Base-by-base conservation (phyloP, 2,888 invertebrate species). In the Tenthredo scrophulariae region DNA sequence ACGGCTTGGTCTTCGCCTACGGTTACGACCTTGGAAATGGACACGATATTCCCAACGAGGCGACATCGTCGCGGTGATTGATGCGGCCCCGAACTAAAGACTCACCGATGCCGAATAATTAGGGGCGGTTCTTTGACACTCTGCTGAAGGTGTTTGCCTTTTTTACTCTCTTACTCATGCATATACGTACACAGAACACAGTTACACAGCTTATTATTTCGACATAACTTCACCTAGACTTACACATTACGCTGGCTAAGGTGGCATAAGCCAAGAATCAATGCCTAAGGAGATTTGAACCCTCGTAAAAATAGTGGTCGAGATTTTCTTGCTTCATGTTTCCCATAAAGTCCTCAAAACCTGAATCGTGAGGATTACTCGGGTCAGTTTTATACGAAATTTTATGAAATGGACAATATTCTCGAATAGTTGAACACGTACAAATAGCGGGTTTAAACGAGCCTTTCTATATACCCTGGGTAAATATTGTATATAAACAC, bases 51-150 rank as follows among this genome's bases (percentile, higher is more conserved):
- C 18, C 86, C 33, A 87, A 62, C 85, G 67, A 65, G 74, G 85
- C 89, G 91, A 90, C 91, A 90, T 89, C 86, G 87, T 86, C 86
- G 86, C 85, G 80, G 90, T 91, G 91, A 91, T 91, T 91, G 91
- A 91, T 91, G 91, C 90, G 85, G 86, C 62, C 87, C 87, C 88
- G 88, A 88, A 89, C 90, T 89, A 90, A 91, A 90, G 90, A 90
- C 90, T 89, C 89, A 88, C 88, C 90, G 90, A 91, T 89, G 91
- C 90, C 91, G 91, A 91, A 91, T 91, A 91, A 91, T 91, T 91
- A 91, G 91, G 89, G 88, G 84, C 84, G 90, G 88, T 87, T 89
- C 91, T 89, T 90, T 89, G 90, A 90, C 89, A 90, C 90, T 90
- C 89, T 88, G 90, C 89, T 88, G 88, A 88, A 88, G 90, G 89